phyloP scores from a whole-genome alignment of 2,797 vertebrate species.

The Thamnophis elegans region DNA sequence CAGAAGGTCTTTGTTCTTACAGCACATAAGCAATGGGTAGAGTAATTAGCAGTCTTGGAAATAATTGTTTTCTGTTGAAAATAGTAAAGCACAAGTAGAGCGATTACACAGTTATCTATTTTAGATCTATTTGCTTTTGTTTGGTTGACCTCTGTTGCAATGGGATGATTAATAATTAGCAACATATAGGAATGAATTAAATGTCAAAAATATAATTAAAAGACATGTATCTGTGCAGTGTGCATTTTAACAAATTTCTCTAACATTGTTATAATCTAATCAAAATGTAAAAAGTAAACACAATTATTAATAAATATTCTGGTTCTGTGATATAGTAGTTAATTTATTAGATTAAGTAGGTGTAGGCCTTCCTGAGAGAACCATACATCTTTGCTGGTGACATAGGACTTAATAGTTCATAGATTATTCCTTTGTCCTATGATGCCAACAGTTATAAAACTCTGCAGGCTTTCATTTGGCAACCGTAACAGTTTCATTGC shows the following conservation, averaged over 20 bases:
- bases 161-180: neutral
- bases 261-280: neutral
- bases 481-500: conserved; percentile 10
- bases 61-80: neutral
- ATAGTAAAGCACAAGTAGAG: neutral
- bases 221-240: neutral
- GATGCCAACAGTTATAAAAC: conserved; percentile 15
- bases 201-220: neutral
- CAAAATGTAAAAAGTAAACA: conserved; percentile 15
- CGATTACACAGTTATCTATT: neutral
- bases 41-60: neutral
- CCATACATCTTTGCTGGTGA: conserved; percentile 2
- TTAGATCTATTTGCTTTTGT: neutral
- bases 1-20: neutral
- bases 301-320: conserved; percentile 5
- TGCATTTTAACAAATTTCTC: neutral
- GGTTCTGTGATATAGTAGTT: conserved; percentile 1
- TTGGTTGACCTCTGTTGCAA: neutral
- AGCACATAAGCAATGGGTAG: neutral
- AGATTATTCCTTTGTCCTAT: neutral
- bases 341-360: conserved; percentile 17
- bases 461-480: conserved; percentile 4
- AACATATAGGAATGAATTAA: neutral
- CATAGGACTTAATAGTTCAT: neutral
- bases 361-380: neutral